Conservation (phyloP, 2,113 vertebrate species). For the Corvus cornix region DNA sequence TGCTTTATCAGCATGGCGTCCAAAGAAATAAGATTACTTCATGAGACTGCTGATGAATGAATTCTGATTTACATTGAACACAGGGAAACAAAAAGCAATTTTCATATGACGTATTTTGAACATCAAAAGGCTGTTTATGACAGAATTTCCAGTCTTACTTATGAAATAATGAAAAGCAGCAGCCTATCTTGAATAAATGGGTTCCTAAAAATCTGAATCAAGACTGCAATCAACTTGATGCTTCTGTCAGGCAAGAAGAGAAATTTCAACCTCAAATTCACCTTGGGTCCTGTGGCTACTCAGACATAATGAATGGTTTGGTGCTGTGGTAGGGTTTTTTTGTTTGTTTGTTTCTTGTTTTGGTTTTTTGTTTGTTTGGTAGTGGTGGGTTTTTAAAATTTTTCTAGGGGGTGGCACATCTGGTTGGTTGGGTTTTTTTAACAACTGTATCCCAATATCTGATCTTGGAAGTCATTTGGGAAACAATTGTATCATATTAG, state of each 20-base stretch:
- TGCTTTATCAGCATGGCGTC: not conserved
- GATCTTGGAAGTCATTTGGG: not conserved
- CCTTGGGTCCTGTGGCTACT: not conserved
- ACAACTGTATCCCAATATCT: not conserved
- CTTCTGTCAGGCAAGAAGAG: not conserved
- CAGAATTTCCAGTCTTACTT: not conserved
- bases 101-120: not conserved
- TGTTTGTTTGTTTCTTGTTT: too few relatives aligned
- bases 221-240: not conserved
- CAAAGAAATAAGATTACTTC: not conserved
- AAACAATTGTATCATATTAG: not conserved
- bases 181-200: not conserved
- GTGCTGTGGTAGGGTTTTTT: not conserved
- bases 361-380: too few relatives aligned
- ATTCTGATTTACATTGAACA: not conserved
- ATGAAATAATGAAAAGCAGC: not conserved
- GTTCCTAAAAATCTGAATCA: not conserved
- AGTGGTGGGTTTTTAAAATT: not conserved
- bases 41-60: not conserved
- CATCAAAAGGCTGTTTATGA: not conserved
- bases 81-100: not conserved
- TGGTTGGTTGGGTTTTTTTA: not conserved
- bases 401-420: not conserved
- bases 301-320: not conserved
- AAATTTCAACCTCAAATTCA: not conserved